Percentiles rank a stretch among this genome's conserved stretches.
Evolutionary conservation across 2,888 invertebrate species (phyloP).

Genomic region (Unio pictorum): DNA sequence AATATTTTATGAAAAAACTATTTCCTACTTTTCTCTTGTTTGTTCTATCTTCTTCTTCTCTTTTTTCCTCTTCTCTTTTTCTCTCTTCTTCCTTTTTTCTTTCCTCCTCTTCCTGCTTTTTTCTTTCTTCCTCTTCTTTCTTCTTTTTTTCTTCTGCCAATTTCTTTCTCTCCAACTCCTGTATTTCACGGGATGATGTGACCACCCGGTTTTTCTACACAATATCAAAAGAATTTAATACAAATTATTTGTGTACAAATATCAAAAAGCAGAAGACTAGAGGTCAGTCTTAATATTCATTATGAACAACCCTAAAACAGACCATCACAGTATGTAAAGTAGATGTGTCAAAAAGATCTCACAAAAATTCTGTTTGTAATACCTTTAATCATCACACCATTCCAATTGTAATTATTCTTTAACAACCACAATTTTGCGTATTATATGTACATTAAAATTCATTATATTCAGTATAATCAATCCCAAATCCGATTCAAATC

Average conservation of each 20-base stretch:
- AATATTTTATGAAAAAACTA: no score
- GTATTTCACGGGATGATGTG: constrained; percentile 49
- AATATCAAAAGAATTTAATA: not conserved
- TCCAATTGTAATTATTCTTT: no score
- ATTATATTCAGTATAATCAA: no score
- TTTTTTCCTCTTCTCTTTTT: constrained; percentile 26
- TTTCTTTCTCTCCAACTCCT: constrained; percentile 46
- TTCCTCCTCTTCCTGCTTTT: constrained; percentile 29
- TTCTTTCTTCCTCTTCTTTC: constrained; percentile 32
- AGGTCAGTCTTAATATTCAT: no score
- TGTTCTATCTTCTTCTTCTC: constrained; percentile 23
- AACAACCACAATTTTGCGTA: no score
- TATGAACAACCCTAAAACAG: no score
- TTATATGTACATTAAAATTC: no score
- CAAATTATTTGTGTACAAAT: not conserved
- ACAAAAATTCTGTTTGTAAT: no score
- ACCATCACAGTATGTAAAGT: no score
- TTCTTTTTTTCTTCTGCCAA: constrained; percentile 40
- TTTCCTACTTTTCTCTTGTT: constrained; percentile 9
- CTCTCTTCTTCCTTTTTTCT: constrained; percentile 21
- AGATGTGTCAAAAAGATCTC: no score
- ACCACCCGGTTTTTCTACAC: constrained; percentile 54
- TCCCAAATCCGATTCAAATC: no score
- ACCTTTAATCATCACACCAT: no score
- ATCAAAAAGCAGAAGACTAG: not conserved